Evolutionary conservation across 2,113 vertebrate genomes (phyloP), one percentile per base, ranked within the genome.

Genomic region (Mormoops blainvillei): DNA sequence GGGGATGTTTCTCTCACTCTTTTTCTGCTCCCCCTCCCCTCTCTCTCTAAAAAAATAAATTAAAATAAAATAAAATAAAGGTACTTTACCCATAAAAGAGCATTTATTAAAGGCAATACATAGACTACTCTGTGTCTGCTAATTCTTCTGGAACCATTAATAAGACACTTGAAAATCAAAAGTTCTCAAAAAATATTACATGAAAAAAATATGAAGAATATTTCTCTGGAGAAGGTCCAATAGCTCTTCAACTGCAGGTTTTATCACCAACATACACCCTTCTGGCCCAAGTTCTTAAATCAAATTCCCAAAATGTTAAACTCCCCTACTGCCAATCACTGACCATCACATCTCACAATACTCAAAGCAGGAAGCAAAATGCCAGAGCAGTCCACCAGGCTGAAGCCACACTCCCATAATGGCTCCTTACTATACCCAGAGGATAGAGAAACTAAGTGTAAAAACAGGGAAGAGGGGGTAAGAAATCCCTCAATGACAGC

Each of bases 31-130:
- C 61, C 13, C 61, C 31, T 61, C 5, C 28, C 61, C 26, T 58
- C 56, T 31, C 11, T 63, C 61, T 63, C 31, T 31, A 63, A 63
- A 63, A 31, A 63, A 63, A 28, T 61, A 24, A 61, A n/a, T n/a
- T n/a, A n/a, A 54, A 54, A 54, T 15, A 54, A 54, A 54, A 5
- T 16, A 65, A 52, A 83, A 41, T n/a, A 86, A 74, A 50, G 7
- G 82, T 45, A 90, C 7, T 74, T 85, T 13, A 65, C 70, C 50
- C 58, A 83, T 54, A 77, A 88, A 96, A 94, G 50, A 56, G n/a
- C 58, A 95, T 24, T 94, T 94, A 58, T 13, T 94, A 87, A 95
- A 78, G 36, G 77, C n/a, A 77, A 86, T 71, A 85, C 83, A 77
- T 12, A 96, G 67, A 93, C 50, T 85, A 81, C 74, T 61, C 52